phyloP scores from a whole-genome alignment of 2,113 vertebrate genomes.

The Theristicus caerulescens region DNA sequence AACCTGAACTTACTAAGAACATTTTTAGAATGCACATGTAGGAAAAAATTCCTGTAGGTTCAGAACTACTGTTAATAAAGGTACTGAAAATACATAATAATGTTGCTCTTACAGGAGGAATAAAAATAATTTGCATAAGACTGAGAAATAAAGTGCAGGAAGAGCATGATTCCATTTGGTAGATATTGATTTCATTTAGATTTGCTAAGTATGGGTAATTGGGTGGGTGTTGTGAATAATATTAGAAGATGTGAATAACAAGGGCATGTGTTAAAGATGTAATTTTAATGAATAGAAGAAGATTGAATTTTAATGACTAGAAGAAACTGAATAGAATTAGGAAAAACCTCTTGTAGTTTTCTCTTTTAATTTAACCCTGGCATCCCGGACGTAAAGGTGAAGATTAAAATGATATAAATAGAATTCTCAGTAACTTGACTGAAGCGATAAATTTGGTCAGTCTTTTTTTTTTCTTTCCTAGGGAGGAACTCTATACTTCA shows the following conservation, averaged over 20 bases:
- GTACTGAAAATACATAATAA: constrained; percentile 15
- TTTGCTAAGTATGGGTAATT: constrained; percentile 56
- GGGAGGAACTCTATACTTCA: not conserved
- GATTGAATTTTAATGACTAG: constrained; percentile 52
- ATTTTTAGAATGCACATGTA: constrained; percentile 1
- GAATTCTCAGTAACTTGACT: not conserved
- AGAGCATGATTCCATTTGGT: constrained; percentile 52
- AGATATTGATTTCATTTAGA: constrained; percentile 69
- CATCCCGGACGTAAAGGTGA: not conserved
- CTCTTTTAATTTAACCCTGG: not conserved
- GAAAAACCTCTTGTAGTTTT: not conserved
- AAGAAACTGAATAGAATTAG: constrained; percentile 1
- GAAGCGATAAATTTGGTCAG: not conserved
- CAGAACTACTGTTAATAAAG: constrained; percentile 21
- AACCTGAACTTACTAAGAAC: not conserved
- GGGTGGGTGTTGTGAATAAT: constrained; percentile 53
- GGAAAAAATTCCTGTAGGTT: constrained; percentile 13
- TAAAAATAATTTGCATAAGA: constrained; percentile 57
- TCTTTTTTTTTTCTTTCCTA: not conserved
- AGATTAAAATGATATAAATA: not conserved
- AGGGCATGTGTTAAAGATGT: constrained; percentile 39
- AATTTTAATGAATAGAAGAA: constrained; percentile 57
- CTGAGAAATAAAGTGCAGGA: constrained; percentile 31
- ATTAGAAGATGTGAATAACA: constrained; percentile 60
- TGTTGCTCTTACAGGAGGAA: constrained; percentile 16